Conservation (phyloP, 2,888 invertebrate species). For the Cephus nigrinus region DNA sequence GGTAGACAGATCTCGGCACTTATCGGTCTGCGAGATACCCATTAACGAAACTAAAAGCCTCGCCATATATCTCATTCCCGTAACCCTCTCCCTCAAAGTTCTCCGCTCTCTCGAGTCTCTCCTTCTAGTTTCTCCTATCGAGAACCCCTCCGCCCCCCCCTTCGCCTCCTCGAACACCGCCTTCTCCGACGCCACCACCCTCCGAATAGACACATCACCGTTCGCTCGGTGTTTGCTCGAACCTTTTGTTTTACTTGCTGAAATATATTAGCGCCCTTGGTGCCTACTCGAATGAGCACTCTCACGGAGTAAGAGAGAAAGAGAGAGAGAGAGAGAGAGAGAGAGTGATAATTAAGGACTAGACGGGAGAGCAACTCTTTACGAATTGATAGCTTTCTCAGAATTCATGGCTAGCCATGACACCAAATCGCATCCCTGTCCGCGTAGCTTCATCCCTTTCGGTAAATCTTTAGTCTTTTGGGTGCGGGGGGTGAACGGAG, state of each 20-base stretch:
- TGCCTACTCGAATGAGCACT: neutral
- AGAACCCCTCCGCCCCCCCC: conserved; percentile 29
- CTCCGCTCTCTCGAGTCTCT: conserved; percentile 19
- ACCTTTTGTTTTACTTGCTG: conserved; percentile 59
- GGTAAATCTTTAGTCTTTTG: neutral
- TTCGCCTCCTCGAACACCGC: neutral
- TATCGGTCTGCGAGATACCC: conserved; percentile 66
- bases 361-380: neutral
- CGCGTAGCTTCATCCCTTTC: neutral
- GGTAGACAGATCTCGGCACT: conserved; percentile 66
- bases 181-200: conserved; percentile 22
- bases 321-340: neutral
- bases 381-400: neutral
- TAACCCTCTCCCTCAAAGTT: conserved; percentile 42
- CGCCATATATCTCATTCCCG: conserved; percentile 60
- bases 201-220: conserved; percentile 63
- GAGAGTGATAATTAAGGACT: neutral
- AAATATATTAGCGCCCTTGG: conserved; percentile 55
- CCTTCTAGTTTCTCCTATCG: conserved; percentile 27
- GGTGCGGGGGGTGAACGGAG: neutral
- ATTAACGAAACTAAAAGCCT: conserved; percentile 67
- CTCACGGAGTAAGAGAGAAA: neutral
- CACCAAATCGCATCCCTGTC: neutral
- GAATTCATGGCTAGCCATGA: neutral
- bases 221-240: conserved; percentile 54